Base-by-base conservation (phyloP, 2,113 vertebrate species). In the Thalassoma bifasciatum region DNA sequence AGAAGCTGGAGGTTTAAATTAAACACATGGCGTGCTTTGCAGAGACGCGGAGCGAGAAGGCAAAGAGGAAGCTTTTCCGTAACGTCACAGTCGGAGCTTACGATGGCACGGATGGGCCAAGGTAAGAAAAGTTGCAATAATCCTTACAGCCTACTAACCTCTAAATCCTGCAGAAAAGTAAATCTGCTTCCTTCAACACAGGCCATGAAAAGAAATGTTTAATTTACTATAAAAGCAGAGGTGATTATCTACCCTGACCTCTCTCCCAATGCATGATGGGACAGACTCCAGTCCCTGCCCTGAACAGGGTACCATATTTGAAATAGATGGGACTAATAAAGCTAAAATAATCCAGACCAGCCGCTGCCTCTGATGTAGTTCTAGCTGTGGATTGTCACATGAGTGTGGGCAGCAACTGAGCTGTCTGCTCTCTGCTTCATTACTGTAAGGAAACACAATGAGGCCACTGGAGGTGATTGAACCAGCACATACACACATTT, bases 1-100 rank as follows among this genome's bases (percentile, higher is more conserved):
- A 10, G 67, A 62, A 73, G 67, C n/a, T 26, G 72, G 46, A 38
- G 60, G 66, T 69, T 81, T 44, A 42, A 76, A 76, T 22, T 22
- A 34, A 53, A 51, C 80, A 19, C 72, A 13, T 75, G 81, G 66
- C 83, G 84, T 85, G 61, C 72, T 69, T 90, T 87, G 54, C 93
- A 98, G 96, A 97, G 87, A 95, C 94, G 23, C 95, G 96, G 62
- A 96, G 94, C 8, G 96, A 97, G 84, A 97, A 97, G 81, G 94
- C 96, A 49, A 97, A 95, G 87, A 96, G 96, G 89, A 94, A 96
- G 56, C 93, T 98, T 66, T 98, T 98, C 90, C 95, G 96, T 34
- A 96, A 98, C 77, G 97, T 97, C 77, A 97, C 96, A 0, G 96
- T 98, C n/a, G 96, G 96, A 79, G 96, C 96, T 44, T 97, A 98